Conservation (phyloP, 2,888 invertebrate genomes). For the Drosophila histrio region DNA sequence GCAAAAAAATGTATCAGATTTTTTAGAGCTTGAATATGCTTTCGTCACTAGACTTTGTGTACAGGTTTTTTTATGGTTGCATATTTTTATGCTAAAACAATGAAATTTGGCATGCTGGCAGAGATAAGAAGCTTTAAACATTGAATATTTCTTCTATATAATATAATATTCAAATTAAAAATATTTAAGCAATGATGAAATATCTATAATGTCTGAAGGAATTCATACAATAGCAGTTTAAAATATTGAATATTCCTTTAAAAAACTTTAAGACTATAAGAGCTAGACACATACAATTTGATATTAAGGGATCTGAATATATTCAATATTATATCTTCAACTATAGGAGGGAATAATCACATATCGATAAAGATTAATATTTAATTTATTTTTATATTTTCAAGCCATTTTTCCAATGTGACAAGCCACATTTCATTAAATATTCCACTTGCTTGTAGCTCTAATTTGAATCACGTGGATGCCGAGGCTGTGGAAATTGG, state of each 20-base stretch:
- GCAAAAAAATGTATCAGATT: no score
- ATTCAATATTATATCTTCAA: background rate
- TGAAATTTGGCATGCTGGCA: no score
- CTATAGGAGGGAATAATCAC: no score
- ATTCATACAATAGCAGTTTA: no score
- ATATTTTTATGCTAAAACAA: no score
- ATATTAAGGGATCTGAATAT: background rate
- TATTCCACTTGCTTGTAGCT: constrained; percentile 83
- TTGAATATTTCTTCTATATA: background rate
- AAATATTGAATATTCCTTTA: background rate
- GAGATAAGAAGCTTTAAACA: no score
- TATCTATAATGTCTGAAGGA: no score
- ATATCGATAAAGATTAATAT: background rate
- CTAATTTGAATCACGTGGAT: constrained; percentile 89
- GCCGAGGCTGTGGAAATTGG: constrained; percentile 91
- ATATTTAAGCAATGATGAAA: no score
- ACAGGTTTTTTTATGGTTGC: no score
- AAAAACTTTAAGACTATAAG: background rate
- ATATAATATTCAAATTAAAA: background rate
- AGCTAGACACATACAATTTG: background rate
- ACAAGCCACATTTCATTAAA: background rate
- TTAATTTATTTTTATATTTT: background rate
- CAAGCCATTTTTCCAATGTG: background rate
- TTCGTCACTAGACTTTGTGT: no score
- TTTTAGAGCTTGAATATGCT: no score